A percentile compares a stretch with the other conserved stretches of the same genome.
These are phyloP conservation scores for Brachirus orientalis DNA, from an alignment of 2,113 vertebrate species.

Conservation along the genomic window DNA sequence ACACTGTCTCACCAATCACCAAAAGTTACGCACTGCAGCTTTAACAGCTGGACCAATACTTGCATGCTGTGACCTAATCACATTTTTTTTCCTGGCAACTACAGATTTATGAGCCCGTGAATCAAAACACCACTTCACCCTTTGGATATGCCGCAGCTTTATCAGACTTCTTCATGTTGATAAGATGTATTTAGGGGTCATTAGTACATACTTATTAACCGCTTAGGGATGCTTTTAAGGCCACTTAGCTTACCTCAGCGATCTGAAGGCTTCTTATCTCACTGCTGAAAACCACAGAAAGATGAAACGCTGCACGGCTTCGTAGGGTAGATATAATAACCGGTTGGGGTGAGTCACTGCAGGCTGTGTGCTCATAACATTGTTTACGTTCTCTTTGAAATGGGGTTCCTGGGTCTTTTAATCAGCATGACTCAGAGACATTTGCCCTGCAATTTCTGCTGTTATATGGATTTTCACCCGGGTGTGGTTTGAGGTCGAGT, in stretches of 20 bases:
- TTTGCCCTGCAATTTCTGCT: slow-evolving; percentile 77
- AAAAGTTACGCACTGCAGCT: background rate
- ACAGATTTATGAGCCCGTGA: slow-evolving; percentile 47
- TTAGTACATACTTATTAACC: slow-evolving; percentile 79
- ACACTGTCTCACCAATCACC: too few relatives aligned
- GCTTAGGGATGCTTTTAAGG: slow-evolving; percentile 70
- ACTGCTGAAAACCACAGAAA: slow-evolving; percentile 52
- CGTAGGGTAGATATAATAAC: slow-evolving; percentile 71
- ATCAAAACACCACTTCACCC: slow-evolving; percentile 47
- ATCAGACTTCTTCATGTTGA: slow-evolving; percentile 65
- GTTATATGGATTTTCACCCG: slow-evolving; percentile 67
- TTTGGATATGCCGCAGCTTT: slow-evolving; percentile 43
- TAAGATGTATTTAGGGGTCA: slow-evolving; percentile 70
- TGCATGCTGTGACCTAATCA: slow-evolving; percentile 15
- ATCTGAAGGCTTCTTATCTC: slow-evolving; percentile 70
- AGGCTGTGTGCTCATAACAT: slow-evolving; percentile 65
- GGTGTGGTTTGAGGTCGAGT: slow-evolving; percentile 68
- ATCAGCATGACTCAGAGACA: slow-evolving; percentile 70
- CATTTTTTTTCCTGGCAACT: slow-evolving; percentile 42
- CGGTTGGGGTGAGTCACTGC: slow-evolving; percentile 70
- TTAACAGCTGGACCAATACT: slow-evolving; percentile 15
- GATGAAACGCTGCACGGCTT: slow-evolving; percentile 62
- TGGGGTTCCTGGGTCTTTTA: slow-evolving; percentile 69
- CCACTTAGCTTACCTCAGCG: slow-evolving; percentile 71
- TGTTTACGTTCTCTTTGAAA: slow-evolving; percentile 75